phyloP scores from a whole-genome alignment of 2,113 vertebrate genomes.

The Scalopus aquaticus region DNA sequence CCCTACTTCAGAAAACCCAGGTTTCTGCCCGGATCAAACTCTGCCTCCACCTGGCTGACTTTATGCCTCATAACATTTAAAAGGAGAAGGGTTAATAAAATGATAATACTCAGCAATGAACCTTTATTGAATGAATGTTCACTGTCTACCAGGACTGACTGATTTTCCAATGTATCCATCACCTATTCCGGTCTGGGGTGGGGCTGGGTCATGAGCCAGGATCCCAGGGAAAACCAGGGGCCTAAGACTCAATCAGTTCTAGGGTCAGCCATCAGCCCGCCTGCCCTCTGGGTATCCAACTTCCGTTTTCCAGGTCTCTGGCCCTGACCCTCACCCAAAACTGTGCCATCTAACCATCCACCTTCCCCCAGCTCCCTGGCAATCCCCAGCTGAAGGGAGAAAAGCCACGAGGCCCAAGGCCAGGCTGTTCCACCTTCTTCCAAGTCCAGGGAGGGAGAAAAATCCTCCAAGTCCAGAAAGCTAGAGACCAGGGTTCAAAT shows the following conservation, averaged over 20 bases:
- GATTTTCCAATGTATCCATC: neutral
- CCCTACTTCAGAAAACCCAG: neutral
- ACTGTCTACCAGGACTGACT: neutral
- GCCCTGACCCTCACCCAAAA: neutral
- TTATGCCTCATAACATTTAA: neutral
- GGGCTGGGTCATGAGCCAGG: neutral
- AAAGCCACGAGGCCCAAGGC: neutral
- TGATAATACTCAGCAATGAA: neutral
- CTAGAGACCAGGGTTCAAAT: neutral
- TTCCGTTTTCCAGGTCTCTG: neutral
- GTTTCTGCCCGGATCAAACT: neutral
- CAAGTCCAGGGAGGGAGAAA: neutral
- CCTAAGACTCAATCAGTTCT: neutral
- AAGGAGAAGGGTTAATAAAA: neutral
- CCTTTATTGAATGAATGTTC: neutral
- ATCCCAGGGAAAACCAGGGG: no score
- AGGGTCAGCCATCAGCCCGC: neutral
- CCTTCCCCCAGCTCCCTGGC: neutral
- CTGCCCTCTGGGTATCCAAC: fast-evolving
- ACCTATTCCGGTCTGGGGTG: neutral
- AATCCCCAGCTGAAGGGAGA: neutral
- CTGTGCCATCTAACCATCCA: neutral
- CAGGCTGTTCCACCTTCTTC: neutral
- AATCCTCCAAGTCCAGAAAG: neutral
- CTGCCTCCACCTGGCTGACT: neutral